phyloP scores from a whole-genome alignment of 1,140 invertebrate genomes.

The Battus philenor region DNA sequence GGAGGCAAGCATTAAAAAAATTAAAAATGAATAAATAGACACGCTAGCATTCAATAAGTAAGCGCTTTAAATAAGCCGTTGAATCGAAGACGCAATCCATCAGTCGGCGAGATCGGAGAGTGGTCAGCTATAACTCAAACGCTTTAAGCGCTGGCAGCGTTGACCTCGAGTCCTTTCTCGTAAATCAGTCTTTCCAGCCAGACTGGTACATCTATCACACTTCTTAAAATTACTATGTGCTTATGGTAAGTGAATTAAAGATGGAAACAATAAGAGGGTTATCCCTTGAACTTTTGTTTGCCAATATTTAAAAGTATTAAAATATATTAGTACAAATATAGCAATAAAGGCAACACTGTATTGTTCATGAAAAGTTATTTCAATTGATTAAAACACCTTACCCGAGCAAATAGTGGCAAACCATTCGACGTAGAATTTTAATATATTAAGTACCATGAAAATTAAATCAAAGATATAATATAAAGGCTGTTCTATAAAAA shows the following conservation, averaged over 20 bases:
- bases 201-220: slow-evolving; percentile 7
- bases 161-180: slow-evolving; percentile 12
- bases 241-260: slow-evolving; percentile 13
- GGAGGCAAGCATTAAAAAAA: slow-evolving; percentile 4
- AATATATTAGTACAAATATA: too few species aligned
- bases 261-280: background rate
- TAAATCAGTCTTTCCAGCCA: slow-evolving; percentile 16
- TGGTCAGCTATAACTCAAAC: slow-evolving; percentile 13
- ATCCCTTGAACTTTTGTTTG: too few species aligned
- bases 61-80: slow-evolving; percentile 13
- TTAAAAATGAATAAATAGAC: slow-evolving; percentile 10
- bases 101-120: slow-evolving; percentile 5
- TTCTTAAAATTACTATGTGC: slow-evolving; percentile 7
- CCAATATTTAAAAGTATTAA: too few species aligned
- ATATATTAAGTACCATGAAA: too few species aligned
- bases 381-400: too few species aligned
- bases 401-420: too few species aligned
- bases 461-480: too few species aligned
- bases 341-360: too few species aligned
- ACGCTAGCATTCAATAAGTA: slow-evolving; percentile 11
- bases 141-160: slow-evolving; percentile 9
- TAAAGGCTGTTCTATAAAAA: too few species aligned
- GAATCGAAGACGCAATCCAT: slow-evolving; percentile 12
- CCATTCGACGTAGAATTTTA: too few species aligned
- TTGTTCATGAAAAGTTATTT: too few species aligned